Evolutionary conservation across 2,797 vertebrate species (phyloP).

Genomic region (Prionace glauca): DNA sequence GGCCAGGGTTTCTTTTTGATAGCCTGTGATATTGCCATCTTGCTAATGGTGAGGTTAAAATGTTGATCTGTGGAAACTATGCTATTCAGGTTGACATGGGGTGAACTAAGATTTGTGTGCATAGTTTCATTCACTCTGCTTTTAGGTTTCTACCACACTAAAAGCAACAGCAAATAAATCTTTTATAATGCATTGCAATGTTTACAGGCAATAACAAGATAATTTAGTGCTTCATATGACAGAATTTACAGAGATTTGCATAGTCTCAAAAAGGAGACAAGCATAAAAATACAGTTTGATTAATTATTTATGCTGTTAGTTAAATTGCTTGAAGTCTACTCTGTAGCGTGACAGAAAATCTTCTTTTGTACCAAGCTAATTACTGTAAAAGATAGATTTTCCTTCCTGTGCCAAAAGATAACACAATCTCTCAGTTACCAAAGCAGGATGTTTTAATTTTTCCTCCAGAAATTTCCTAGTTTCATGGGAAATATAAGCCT

Average conservation of each 20-base stretch:
- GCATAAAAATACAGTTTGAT: neutral
- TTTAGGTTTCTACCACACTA: neutral
- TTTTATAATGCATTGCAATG: neutral
- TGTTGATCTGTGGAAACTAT: neutral
- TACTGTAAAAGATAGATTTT: neutral
- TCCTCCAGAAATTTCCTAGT: constrained; percentile 44
- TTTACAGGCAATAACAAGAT: neutral
- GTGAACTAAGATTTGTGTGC: neutral
- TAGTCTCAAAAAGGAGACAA: neutral
- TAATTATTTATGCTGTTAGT: neutral
- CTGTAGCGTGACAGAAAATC: neutral
- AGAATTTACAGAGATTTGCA: neutral
- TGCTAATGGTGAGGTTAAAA: neutral
- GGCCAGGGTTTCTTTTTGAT: neutral
- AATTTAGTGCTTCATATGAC: neutral
- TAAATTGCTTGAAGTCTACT: constrained; percentile 7
- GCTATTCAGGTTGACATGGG: neutral
- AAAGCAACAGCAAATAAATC: neutral
- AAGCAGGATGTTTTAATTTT: constrained; percentile 55
- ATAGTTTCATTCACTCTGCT: neutral
- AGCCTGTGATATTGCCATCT: neutral
- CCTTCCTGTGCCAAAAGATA: constrained; percentile 41
- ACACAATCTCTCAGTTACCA: constrained; percentile 43
- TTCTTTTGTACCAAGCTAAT: neutral
- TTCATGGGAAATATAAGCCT: constrained; percentile 57